phyloP scores from a whole-genome alignment of 1,140 invertebrate genomes.

The Lethocerus indicus region DNA sequence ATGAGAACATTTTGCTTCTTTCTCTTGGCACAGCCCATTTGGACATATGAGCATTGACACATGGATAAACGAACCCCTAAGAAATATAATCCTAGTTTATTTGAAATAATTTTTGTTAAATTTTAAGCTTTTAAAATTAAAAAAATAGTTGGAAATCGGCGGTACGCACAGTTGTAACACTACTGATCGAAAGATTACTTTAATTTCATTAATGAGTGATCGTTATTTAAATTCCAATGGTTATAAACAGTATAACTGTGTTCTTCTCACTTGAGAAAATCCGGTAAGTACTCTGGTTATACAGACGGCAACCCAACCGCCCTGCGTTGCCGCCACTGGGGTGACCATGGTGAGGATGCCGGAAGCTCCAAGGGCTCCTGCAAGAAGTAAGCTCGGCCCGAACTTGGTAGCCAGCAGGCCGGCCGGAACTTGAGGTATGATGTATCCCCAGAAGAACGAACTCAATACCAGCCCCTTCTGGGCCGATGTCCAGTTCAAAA shows the following conservation, averaged over 20 bases:
- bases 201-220: too few species aligned
- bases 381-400: slow-evolving; percentile 41
- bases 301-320: not conserved
- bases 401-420: slow-evolving; percentile 43
- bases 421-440: slow-evolving; percentile 40
- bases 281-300: not conserved
- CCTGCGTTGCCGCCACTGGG: slow-evolving; percentile 18
- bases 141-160: not conserved
- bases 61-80: slow-evolving; percentile 15
- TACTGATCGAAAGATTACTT: too few species aligned
- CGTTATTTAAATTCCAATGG: too few species aligned
- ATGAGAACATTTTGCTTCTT: slow-evolving; percentile 14
- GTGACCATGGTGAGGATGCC: slow-evolving; percentile 28
- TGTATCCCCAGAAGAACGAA: slow-evolving; percentile 52
- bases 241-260: too few species aligned
- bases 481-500: slow-evolving; percentile 31
- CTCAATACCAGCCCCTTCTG: slow-evolving; percentile 39
- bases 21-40: slow-evolving; percentile 17
- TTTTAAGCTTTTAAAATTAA: not conserved
- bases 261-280: not conserved
- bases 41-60: slow-evolving; percentile 15
- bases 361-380: slow-evolving; percentile 25
- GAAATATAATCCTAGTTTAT: slow-evolving; percentile 3
- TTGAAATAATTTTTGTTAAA: not conserved
- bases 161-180: too few species aligned